Evolutionary conservation across 2,888 invertebrate genomes (phyloP).

Genomic region (Tupiocoris notatus): DNA sequence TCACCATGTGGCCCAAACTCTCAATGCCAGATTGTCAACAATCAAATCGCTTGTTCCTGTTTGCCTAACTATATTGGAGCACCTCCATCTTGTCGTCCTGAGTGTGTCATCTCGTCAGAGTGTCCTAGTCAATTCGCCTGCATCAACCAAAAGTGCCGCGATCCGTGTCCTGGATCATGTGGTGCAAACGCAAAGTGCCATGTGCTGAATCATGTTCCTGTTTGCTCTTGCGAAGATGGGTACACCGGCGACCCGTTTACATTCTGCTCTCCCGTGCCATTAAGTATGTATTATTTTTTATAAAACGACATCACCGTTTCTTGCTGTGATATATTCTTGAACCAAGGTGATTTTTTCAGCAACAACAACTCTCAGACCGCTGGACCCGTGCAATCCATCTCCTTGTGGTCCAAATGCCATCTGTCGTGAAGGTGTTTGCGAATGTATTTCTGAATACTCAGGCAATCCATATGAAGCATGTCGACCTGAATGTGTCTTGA

Average conservation of each 20-base stretch:
- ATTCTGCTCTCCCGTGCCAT: conserved; percentile 58
- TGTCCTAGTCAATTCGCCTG: conserved; percentile 82
- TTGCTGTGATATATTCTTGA: too few relatives aligned
- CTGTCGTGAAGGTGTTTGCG: conserved; percentile 71
- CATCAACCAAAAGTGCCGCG: conserved; percentile 78
- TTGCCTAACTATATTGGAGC: conserved; percentile 73
- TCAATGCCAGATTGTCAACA: conserved; percentile 75
- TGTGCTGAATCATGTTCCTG: conserved; percentile 81
- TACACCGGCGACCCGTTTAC: conserved; percentile 84
- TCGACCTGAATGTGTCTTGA: conserved; percentile 81
- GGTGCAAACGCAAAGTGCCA: conserved; percentile 81
- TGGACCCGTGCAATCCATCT: conserved; percentile 77
- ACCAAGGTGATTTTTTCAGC: conserved; percentile 52
- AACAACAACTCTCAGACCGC: conserved; percentile 49
- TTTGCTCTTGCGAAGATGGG: conserved; percentile 80
- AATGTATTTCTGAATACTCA: conserved; percentile 75
- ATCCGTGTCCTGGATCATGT: conserved; percentile 85
- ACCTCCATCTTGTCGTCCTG: conserved; percentile 78
- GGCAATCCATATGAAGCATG: conserved; percentile 81
- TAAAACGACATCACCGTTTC: neutral
- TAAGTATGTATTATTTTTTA: conserved; percentile 21
- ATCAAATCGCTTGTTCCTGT: conserved; percentile 77
- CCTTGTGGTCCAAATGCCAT: conserved; percentile 84
- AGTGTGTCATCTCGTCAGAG: conserved; percentile 82
- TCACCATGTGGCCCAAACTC: conserved; percentile 87